Evolutionary conservation across 1,140 invertebrate genomes (phyloP).

Genomic region (Pristionchus pacificus): DNA sequence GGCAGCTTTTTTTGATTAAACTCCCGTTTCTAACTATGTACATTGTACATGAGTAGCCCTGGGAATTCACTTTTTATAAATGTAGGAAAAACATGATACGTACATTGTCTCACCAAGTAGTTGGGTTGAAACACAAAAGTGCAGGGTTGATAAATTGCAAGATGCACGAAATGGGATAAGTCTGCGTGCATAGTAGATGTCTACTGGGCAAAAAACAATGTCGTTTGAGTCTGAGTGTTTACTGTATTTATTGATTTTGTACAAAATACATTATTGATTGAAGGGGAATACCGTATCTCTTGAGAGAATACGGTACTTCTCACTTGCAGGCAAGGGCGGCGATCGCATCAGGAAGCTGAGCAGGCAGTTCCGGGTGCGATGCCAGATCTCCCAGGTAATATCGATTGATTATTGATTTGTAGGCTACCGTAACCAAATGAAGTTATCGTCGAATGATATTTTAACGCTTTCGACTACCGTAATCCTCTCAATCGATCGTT

Average conservation of each 20-base stretch:
- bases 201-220: too few species aligned
- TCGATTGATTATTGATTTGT: neutral
- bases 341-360: neutral
- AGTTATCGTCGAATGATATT: neutral
- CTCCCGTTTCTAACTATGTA: too few species aligned
- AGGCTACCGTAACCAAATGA: neutral
- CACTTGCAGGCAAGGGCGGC: neutral
- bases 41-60: too few species aligned
- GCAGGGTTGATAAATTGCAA: too few species aligned
- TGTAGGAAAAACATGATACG: neutral
- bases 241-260: too few species aligned
- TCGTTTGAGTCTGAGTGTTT: too few species aligned
- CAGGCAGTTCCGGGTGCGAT: neutral
- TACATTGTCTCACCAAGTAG: too few species aligned
- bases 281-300: too few species aligned
- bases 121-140: too few species aligned
- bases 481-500: neutral
- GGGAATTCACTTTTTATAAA: too few species aligned
- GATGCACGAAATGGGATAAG: neutral
- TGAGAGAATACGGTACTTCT: neutral
- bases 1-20: too few species aligned
- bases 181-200: neutral
- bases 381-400: neutral
- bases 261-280: too few species aligned
- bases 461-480: neutral